These are phyloP conservation scores for Conus canariensis DNA, from an alignment of 2,888 invertebrate genomes.

Conservation along the genomic window DNA sequence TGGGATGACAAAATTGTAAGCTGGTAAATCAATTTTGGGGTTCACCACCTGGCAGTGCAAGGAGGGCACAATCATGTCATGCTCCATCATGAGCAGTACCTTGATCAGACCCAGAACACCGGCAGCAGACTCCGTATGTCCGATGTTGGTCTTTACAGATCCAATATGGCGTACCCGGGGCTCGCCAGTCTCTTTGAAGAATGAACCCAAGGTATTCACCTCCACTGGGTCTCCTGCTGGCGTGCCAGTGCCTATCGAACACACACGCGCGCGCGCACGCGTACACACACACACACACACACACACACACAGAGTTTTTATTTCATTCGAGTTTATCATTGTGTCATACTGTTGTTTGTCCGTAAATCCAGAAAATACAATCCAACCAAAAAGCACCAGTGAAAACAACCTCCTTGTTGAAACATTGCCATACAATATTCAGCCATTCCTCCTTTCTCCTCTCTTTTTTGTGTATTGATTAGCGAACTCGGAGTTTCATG, in stretches of 20 bases:
- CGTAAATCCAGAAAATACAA: too few relatives aligned
- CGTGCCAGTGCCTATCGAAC: constrained; percentile 61
- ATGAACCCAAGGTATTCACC: constrained; percentile 51
- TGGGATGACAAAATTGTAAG: constrained; percentile 56
- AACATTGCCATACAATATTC: too few relatives aligned
- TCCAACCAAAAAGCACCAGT: too few relatives aligned
- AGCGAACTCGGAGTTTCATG: too few relatives aligned
- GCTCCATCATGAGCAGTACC: constrained; percentile 60
- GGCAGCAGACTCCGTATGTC: constrained; percentile 68
- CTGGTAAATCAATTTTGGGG: constrained; percentile 58
- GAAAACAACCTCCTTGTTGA: too few relatives aligned
- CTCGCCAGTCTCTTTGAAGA: constrained; percentile 42
- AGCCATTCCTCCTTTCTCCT: too few relatives aligned
- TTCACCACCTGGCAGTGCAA: constrained; percentile 60
- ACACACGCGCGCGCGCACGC: constrained; percentile 11
- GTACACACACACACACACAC: constrained; percentile 15
- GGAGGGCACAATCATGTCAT: constrained; percentile 57
- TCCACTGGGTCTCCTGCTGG: constrained; percentile 62
- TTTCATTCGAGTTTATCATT: too few relatives aligned
- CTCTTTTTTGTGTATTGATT: too few relatives aligned
- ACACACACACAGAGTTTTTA: too few relatives aligned
- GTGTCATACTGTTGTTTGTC: too few relatives aligned
- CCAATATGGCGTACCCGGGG: constrained; percentile 52
- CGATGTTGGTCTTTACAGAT: constrained; percentile 69
- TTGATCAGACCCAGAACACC: constrained; percentile 67